phyloP scores from a whole-genome alignment of 2,797 vertebrate species.

The Oophaga sylvatica region DNA sequence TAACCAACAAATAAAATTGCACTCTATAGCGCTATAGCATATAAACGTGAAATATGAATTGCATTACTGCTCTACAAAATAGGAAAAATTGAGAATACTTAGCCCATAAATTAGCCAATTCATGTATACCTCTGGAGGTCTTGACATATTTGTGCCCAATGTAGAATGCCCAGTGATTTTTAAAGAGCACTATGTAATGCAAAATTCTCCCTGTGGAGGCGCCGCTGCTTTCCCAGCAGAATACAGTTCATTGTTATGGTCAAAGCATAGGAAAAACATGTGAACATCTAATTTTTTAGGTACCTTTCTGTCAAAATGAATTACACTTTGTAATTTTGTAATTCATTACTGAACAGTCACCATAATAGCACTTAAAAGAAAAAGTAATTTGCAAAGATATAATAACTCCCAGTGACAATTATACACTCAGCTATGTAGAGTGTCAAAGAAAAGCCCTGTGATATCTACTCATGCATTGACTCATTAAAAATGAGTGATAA shows the following conservation, averaged over 20 bases:
- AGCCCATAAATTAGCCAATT: too few species aligned
- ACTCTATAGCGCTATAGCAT: too few species aligned
- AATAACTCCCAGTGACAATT: constrained; percentile 4
- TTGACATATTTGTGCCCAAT: too few species aligned
- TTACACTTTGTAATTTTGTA: background rate
- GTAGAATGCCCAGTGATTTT: too few species aligned
- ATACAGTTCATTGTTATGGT: background rate
- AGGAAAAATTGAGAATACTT: too few species aligned
- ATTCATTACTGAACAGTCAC: background rate
- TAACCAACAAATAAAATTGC: too few species aligned
- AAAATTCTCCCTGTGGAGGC: background rate
- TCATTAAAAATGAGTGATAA: constrained; percentile 27
- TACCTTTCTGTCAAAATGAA: background rate
- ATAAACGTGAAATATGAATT: too few species aligned
- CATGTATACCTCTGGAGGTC: too few species aligned
- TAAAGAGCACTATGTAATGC: background rate
- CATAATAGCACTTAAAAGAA: background rate
- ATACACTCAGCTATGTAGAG: background rate
- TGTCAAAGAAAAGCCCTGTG: background rate
- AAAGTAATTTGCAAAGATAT: background rate
- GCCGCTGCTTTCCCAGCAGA: background rate
- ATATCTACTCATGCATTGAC: constrained; percentile 14
- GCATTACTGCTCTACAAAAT: too few species aligned
- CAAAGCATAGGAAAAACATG: background rate
- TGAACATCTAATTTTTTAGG: background rate